These are phyloP conservation scores for Asbolus verrucosus DNA, from an alignment of 1,140 invertebrate species.

Conservation along the genomic window DNA sequence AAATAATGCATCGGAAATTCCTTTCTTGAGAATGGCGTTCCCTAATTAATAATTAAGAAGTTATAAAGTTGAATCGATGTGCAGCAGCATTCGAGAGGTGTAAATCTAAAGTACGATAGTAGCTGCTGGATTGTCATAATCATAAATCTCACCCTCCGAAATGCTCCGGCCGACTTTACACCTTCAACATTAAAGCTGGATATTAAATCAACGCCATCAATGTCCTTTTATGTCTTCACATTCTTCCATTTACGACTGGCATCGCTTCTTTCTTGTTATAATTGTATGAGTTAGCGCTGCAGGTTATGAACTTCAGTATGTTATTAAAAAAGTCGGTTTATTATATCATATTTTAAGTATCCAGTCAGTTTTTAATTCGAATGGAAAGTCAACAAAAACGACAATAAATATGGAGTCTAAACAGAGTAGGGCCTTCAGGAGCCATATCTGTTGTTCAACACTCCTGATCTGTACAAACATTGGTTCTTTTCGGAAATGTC, in stretches of 20 bases:
- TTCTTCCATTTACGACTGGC: conserved; percentile 13
- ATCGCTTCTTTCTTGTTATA: conserved; percentile 5
- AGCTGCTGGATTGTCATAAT: conserved; percentile 21
- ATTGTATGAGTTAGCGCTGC: conserved; percentile 1
- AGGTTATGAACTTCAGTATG: too few relatives aligned
- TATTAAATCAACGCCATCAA: conserved; percentile 43
- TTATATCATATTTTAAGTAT: too few relatives aligned
- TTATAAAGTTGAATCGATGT: conserved; percentile 16
- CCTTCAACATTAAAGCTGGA: conserved; percentile 28
- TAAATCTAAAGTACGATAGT: conserved; percentile 13
- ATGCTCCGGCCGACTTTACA: conserved; percentile 29
- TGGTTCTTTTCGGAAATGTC: not conserved
- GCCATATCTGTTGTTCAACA: too few relatives aligned
- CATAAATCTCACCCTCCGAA: conserved; percentile 5
- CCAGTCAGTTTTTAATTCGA: too few relatives aligned
- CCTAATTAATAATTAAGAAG: conserved; percentile 31
- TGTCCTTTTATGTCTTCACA: conserved; percentile 32
- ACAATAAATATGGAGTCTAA: too few relatives aligned
- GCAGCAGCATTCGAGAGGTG: not conserved
- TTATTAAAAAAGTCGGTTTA: not conserved
- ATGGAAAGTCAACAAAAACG: too few relatives aligned
- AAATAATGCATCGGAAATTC: conserved; percentile 20
- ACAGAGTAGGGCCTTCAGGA: too few relatives aligned
- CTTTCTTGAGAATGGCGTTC: not conserved
- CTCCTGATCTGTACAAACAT: too few relatives aligned